phyloP scores from a whole-genome alignment of 2,888 invertebrate genomes.

The Tolmerus cingulatus region DNA sequence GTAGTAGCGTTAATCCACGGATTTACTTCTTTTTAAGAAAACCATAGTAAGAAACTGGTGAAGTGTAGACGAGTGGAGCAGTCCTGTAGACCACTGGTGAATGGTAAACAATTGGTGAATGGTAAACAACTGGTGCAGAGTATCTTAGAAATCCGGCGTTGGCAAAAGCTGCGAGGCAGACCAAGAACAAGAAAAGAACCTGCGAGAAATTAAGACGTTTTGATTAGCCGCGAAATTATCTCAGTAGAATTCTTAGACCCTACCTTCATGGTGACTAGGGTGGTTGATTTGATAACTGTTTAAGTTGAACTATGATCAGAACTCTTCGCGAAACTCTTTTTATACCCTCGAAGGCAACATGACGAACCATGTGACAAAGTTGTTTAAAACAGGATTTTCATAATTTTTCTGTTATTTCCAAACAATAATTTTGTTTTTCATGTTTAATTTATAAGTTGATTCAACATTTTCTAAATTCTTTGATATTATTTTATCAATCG shows the following conservation, averaged over 20 bases:
- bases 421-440: background rate
- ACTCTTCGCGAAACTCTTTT: background rate
- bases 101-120: background rate
- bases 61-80: background rate
- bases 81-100: background rate
- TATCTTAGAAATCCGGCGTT: background rate
- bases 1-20: background rate
- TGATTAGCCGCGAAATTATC: background rate
- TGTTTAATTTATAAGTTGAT: background rate
- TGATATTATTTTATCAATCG: background rate
- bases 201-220: background rate
- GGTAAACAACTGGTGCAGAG: background rate
- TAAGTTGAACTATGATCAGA: background rate
- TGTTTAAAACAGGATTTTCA: background rate
- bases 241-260: background rate
- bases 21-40: background rate
- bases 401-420: background rate
- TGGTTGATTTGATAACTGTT: background rate
- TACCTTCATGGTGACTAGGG: slow-evolving; percentile 5
- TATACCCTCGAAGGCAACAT: background rate
- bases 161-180: background rate
- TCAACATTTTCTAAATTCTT: background rate
- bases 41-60: background rate
- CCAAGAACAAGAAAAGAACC: background rate
- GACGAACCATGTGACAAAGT: background rate